These are phyloP conservation scores for Silurus aristotelis DNA, from an alignment of 2,797 vertebrate genomes.

Conservation along the genomic window DNA sequence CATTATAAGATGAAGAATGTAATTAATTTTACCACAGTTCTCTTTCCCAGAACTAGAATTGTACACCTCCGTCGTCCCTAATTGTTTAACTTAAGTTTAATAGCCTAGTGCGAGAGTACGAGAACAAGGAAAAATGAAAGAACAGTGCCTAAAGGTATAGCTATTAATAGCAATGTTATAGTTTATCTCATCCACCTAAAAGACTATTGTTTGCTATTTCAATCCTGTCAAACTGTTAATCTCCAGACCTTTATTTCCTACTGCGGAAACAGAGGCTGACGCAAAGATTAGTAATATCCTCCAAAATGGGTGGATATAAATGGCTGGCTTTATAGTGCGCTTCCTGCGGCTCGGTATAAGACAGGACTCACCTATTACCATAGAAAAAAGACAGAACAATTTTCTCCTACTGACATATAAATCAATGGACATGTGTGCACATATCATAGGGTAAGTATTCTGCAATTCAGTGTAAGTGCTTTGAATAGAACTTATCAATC, in stretches of 20 bases:
- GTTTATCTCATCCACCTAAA: constrained; percentile 23
- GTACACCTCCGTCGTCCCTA: constrained; percentile 47
- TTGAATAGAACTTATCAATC: not conserved
- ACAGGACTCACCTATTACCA: not conserved
- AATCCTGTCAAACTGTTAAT: constrained; percentile 40
- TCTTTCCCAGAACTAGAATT: constrained; percentile 37
- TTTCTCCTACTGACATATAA: constrained; percentile 1
- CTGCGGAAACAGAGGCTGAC: not conserved
- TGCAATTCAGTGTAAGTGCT: not conserved
- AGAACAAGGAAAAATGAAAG: constrained; percentile 25
- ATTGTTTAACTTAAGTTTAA: constrained; percentile 55
- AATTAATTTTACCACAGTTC: constrained; percentile 58
- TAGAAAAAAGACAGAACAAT: not conserved
- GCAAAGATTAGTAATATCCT: constrained; percentile 18
- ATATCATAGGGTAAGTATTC: not conserved
- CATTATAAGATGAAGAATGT: constrained; percentile 59
- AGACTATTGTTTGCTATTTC: constrained; percentile 33
- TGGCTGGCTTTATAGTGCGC: not conserved
- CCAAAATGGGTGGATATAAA: constrained; percentile 4
- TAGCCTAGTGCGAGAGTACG: constrained; percentile 27
- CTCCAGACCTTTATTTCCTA: not conserved
- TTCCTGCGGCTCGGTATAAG: not conserved
- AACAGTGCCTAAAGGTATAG: constrained; percentile 7
- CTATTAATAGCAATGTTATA: constrained; percentile 31
- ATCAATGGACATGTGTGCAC: not conserved